Evolutionary conservation across 35 echinoderm and acorn worm genomes (phyloP), one percentile per base, ranked within the genome.

Genomic region (Patiria miniata): DNA sequence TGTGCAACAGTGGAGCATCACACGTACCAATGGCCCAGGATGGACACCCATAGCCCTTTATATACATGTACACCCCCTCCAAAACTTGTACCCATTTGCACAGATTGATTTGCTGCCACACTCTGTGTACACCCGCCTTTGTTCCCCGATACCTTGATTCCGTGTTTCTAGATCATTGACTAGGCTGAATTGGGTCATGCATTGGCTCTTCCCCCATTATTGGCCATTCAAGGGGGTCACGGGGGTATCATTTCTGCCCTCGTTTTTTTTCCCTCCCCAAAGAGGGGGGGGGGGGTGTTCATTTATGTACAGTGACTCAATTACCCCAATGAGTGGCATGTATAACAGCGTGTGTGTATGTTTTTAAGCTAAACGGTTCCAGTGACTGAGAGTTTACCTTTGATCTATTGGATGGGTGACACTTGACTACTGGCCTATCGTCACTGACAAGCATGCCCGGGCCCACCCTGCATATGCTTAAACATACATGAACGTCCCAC

Each of bases 121-220:
- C 65, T 73, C 29, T 73, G 65, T 23, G 29, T n/a, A n/a, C n/a
- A n/a, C n/a, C 34, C 29, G 23, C 19, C 65, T 73, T 73, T 73
- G 65, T 73, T 73, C 65, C 65, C 29, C 21, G 65, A 22, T 30
- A 73, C 26, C 26, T 73, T 73, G 65, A 73, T 73, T 73, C n/a
- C 34, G 65, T 73, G 65, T 73, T 73, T 73, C 65, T 73, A 34
- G 65, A 73, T 73, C 65, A 73, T 73, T 73, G 65, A 73, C 65
- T 73, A 73, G 65, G 65, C 65, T 73, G 65, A 73, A 73, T 73
- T 73, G 65, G 65, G 65, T 73, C 65, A 73, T 73, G 65, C 65
- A 30, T 73, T 73, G 65, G 65, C 26, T 73, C 65, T 73, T 73
- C 65, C 34, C n/a, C 34, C 26, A 73, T 73, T 73, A 73, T 73